These are phyloP conservation scores for Myotis davidii DNA, from an alignment of 2,113 vertebrate species.

Conservation along the genomic window DNA sequence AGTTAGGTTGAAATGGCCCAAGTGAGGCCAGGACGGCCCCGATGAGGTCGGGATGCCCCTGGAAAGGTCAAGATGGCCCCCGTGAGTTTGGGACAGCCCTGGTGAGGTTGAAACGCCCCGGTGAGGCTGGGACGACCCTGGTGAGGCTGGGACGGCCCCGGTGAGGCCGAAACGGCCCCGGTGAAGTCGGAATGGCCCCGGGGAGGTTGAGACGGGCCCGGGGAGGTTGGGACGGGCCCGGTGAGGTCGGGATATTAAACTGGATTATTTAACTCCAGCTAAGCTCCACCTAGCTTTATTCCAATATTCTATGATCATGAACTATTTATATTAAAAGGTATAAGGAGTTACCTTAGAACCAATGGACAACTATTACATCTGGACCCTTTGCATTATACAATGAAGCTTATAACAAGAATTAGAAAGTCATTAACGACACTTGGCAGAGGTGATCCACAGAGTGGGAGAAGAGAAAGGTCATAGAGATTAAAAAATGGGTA, in stretches of 20 bases:
- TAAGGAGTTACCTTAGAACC: not conserved
- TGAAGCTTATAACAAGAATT: constrained; percentile 4
- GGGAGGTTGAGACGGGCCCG: no score
- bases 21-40: no score
- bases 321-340: not conserved
- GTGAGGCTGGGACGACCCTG: no score
- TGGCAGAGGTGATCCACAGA: not conserved
- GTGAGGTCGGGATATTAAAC: not conserved
- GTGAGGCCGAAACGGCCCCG: no score
- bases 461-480: not conserved
- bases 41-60: no score
- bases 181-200: no score
- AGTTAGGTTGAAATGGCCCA: no score
- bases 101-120: no score
- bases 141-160: no score
- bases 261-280: constrained; percentile 1
- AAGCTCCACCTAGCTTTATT: not conserved
- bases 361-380: not conserved
- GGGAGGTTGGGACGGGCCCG: no score
- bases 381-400: not conserved
- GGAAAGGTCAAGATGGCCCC: no score
- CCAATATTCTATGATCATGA: not conserved
- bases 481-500: not conserved
- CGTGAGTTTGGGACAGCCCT: no score
- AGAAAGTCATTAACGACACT: not conserved